Evolutionary conservation across 1,140 invertebrate genomes (phyloP).

Genomic region (Chrysopa pallens): DNA sequence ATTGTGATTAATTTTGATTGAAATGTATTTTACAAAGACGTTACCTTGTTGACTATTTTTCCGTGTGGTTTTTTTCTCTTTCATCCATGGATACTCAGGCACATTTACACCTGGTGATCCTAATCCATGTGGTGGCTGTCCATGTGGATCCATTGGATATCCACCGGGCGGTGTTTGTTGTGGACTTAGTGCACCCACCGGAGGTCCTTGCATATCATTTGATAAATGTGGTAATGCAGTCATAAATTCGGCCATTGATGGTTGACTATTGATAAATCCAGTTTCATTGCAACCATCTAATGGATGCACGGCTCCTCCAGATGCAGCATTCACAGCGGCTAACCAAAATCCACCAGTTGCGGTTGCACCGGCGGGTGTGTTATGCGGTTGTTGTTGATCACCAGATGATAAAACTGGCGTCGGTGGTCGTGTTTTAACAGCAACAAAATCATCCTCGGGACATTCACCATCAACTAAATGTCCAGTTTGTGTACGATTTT

Average conservation of each 20-base stretch:
- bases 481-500: constrained; percentile 22
- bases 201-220: constrained; percentile 27
- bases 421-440: constrained; percentile 22
- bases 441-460: constrained; percentile 20
- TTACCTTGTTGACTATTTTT: constrained; percentile 81
- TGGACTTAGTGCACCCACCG: constrained; percentile 28
- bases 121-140: constrained; percentile 36
- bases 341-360: constrained; percentile 21
- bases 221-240: constrained; percentile 56
- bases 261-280: constrained; percentile 82
- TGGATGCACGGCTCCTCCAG: constrained; percentile 10
- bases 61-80: constrained; percentile 87
- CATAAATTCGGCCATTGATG: constrained; percentile 87
- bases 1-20: neutral
- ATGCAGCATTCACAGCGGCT: constrained; percentile 15
- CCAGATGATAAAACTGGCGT: constrained; percentile 17
- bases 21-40: constrained; percentile 8
- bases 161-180: constrained; percentile 30
- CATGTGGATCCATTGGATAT: constrained; percentile 38
- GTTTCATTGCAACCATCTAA: constrained; percentile 41
- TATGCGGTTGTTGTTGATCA: neutral
- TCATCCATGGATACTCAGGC: constrained; percentile 93
- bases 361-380: constrained; percentile 12
- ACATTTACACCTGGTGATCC: constrained; percentile 52
- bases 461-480: constrained; percentile 12